Percentiles rank a stretch among this genome's conserved stretches.
These are phyloP conservation scores for Caenorhabditis auriculariae DNA, from an alignment of 2,888 invertebrate genomes.

Conservation along the genomic window DNA sequence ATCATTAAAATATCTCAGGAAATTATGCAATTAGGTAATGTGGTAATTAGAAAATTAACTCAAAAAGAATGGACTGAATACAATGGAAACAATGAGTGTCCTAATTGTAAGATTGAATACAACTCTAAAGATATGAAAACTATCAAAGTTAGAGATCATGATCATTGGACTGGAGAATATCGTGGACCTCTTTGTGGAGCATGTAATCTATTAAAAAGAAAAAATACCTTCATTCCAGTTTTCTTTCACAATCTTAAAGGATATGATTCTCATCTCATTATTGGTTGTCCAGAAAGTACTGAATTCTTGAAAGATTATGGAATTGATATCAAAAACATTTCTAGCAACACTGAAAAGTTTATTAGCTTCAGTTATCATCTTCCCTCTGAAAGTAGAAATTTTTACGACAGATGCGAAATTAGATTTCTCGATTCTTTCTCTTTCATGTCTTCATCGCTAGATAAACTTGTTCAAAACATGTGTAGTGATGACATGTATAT, in stretches of 20 bases:
- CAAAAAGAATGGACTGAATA: constrained; percentile 4
- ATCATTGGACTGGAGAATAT: constrained; percentile 34
- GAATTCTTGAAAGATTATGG: constrained; percentile 10
- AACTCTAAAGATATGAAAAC: constrained; percentile 8
- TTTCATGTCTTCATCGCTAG: constrained; percentile 24
- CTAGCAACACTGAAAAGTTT: constrained; percentile 36
- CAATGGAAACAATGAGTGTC: constrained; percentile 4
- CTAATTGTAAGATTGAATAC: constrained; percentile 5
- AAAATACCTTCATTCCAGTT: constrained; percentile 34
- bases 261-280: constrained; percentile 40
- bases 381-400: neutral
- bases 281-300: constrained; percentile 12
- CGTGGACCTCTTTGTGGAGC: constrained; percentile 20
- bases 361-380: constrained; percentile 34
- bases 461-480: constrained; percentile 37
- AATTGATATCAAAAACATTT: constrained; percentile 23
- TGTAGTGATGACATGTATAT: constrained; percentile 15
- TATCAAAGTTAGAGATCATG: constrained; percentile 24
- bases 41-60: constrained; percentile 12
- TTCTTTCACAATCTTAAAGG: constrained; percentile 42
- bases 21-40: constrained; percentile 6
- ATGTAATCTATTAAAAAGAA: constrained; percentile 28
- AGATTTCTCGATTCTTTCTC: constrained; percentile 46
- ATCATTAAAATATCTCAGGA: constrained; percentile 13
- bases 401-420: constrained; percentile 12